phyloP scores from a whole-genome alignment of 2,797 vertebrate species.

The Vultur gryphus region DNA sequence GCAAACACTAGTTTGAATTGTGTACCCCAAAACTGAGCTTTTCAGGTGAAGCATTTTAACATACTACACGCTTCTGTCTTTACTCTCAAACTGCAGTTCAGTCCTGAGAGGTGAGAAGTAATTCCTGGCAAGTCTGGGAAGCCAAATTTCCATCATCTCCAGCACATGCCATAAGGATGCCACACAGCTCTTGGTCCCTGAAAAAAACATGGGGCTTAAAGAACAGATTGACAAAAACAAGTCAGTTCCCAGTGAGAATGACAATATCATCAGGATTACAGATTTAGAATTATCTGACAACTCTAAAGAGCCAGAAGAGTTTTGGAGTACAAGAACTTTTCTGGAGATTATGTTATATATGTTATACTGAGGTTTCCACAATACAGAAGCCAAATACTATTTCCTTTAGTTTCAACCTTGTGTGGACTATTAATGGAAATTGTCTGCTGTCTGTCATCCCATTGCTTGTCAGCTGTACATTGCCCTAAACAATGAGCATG shows the following conservation, averaged over 20 bases:
- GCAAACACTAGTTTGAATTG: conserved; percentile 23
- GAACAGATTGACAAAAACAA: background rate
- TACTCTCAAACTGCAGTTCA: background rate
- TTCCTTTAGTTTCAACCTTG: background rate
- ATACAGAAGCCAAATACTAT: background rate
- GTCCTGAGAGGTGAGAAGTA: background rate
- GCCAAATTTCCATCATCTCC: background rate
- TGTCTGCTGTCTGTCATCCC: background rate
- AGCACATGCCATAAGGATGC: background rate
- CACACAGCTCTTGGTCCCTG: background rate
- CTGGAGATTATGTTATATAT: background rate
- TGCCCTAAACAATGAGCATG: background rate
- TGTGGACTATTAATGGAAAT: background rate
- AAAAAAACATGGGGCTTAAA: background rate
- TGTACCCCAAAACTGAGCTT: background rate
- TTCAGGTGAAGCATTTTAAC: background rate
- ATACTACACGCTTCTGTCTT: accelerated
- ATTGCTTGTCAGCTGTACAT: background rate
- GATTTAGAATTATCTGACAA: background rate
- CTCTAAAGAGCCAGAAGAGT: background rate
- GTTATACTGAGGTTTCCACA: background rate
- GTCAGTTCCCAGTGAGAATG: background rate
- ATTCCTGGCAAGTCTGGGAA: background rate
- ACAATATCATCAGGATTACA: background rate
- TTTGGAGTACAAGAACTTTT: background rate